These are phyloP conservation scores for Elymnias hypermnestra DNA, from an alignment of 1,140 invertebrate species.

Conservation along the genomic window DNA sequence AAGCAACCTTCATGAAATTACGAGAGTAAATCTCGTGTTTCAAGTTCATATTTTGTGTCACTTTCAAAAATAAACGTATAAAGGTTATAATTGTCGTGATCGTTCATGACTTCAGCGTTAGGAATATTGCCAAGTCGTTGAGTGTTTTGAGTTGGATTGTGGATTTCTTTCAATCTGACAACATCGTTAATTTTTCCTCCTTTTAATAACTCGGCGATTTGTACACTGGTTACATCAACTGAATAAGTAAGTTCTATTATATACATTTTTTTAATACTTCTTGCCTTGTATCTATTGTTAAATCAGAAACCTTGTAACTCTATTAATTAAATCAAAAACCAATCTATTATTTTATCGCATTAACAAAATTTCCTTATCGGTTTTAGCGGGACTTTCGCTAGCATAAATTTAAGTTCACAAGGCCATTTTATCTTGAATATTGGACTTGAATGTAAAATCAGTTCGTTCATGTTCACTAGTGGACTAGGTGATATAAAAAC, in stretches of 20 bases:
- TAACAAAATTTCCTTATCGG: too few relatives aligned
- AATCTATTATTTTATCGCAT: too few relatives aligned
- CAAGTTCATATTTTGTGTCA: constrained; percentile 18
- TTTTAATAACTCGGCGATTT: neutral
- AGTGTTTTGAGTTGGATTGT: constrained; percentile 13
- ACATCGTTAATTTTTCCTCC: constrained; percentile 4
- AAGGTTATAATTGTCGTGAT: constrained; percentile 25
- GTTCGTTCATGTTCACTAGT: too few relatives aligned
- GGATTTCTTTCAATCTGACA: constrained; percentile 12
- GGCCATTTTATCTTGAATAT: too few relatives aligned
- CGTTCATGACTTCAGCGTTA: constrained; percentile 25
- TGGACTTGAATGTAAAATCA: too few relatives aligned
- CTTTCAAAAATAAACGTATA: constrained; percentile 21
- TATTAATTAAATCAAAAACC: too few relatives aligned
- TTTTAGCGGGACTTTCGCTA: too few relatives aligned
- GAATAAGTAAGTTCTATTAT: neutral
- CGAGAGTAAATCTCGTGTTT: constrained; percentile 39
- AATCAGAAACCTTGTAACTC: too few relatives aligned
- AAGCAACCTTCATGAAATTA: constrained; percentile 55
- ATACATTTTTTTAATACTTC: too few relatives aligned
- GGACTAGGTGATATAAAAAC: too few relatives aligned
- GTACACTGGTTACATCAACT: neutral
- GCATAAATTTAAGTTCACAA: too few relatives aligned
- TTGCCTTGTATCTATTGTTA: too few relatives aligned
- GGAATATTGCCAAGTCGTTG: constrained; percentile 26